These are phyloP conservation scores for Elegia similella DNA, from an alignment of 2,888 invertebrate species.

Conservation along the genomic window DNA sequence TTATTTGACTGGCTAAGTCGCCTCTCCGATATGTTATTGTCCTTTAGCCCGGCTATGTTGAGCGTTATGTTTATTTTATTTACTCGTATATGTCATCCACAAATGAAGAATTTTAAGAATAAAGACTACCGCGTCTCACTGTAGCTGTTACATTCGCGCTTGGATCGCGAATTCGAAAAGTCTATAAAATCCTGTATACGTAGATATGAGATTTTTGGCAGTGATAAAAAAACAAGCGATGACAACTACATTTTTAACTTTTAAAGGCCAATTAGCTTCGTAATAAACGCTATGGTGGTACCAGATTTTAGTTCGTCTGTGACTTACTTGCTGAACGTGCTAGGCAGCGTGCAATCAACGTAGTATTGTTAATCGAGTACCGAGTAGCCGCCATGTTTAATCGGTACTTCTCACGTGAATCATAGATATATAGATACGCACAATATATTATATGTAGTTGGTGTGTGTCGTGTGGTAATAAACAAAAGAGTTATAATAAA, in stretches of 20 bases:
- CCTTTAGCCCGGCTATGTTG: too few relatives aligned
- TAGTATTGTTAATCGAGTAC: constrained; percentile 38
- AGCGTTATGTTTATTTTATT: too few relatives aligned
- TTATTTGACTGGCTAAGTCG: too few relatives aligned
- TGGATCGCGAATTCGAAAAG: not conserved
- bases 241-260: constrained; percentile 30
- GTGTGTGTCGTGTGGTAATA: not conserved
- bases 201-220: not conserved
- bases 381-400: constrained; percentile 20
- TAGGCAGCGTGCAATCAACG: constrained; percentile 76
- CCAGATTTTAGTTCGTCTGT: constrained; percentile 25
- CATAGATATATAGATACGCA: constrained; percentile 14
- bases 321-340: constrained; percentile 86
- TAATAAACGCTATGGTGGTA: constrained; percentile 9
- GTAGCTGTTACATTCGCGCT: not conserved
- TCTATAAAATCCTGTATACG: not conserved
- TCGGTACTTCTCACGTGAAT: constrained; percentile 4
- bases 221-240: constrained; percentile 7
- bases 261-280: constrained; percentile 21
- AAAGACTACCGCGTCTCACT: too few relatives aligned
- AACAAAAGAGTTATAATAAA: not conserved
- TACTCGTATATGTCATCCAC: too few relatives aligned
- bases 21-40: too few relatives aligned
- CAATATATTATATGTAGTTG: not conserved
- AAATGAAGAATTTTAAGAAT: too few relatives aligned